Conservation (phyloP, 2,113 vertebrate species). For the Scolopax mira region DNA sequence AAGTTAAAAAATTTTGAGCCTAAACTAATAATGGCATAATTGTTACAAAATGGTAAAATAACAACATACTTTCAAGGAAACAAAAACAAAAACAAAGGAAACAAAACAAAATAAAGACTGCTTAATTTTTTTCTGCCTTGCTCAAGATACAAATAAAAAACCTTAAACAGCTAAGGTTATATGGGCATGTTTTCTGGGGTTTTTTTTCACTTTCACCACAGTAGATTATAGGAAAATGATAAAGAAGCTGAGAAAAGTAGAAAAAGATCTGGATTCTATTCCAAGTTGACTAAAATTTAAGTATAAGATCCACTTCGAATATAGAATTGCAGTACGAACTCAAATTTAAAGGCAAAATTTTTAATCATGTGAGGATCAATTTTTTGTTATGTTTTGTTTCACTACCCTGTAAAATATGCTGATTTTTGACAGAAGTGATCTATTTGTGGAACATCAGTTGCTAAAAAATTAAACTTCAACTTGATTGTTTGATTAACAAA, state of each 20-base stretch:
- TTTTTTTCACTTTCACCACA: neutral
- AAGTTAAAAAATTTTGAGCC: neutral
- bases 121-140: neutral
- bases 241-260: neutral
- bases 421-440: neutral
- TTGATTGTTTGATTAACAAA: neutral
- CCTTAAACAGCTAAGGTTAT: neutral
- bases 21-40: neutral
- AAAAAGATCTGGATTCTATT: neutral
- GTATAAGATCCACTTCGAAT: neutral
- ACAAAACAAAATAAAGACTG: neutral
- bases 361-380: neutral
- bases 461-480: neutral
- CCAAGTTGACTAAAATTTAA: neutral
- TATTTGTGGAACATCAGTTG: neutral
- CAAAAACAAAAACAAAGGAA: neutral
- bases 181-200: neutral
- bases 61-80: neutral
- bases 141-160: neutral
- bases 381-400: neutral
- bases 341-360: neutral
- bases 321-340: neutral
- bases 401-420: neutral
- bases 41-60: neutral
- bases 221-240: neutral